Percentiles rank a stretch among this genome's conserved stretches.
phyloP scores from a whole-genome alignment of 2,888 invertebrate species.

The Sinelater perroti region DNA sequence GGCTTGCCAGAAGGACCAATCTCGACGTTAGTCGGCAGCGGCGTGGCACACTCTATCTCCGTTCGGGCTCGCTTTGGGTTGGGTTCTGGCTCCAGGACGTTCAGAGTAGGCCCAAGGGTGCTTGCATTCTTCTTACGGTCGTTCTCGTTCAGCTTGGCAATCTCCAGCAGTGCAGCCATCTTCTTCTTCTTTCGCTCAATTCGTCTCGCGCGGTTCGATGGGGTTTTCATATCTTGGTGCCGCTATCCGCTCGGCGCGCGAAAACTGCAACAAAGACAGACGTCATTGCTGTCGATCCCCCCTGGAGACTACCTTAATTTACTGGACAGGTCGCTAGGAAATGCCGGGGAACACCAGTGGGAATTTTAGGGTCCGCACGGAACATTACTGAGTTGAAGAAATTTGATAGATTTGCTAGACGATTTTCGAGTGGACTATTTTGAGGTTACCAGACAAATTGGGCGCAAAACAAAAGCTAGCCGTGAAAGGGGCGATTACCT shows the following conservation, averaged over 20 bases:
- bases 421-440: slow-evolving; percentile 27
- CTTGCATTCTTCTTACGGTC: slow-evolving; percentile 60
- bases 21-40: not conserved
- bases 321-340: slow-evolving; percentile 40
- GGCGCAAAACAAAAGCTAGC: slow-evolving; percentile 11
- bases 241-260: not conserved
- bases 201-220: slow-evolving; percentile 64
- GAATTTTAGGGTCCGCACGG: slow-evolving; percentile 47
- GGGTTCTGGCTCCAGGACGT: slow-evolving; percentile 41
- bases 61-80: slow-evolving; percentile 47
- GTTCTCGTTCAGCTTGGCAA: slow-evolving; percentile 69
- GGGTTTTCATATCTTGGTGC: not conserved
- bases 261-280: slow-evolving; percentile 5
- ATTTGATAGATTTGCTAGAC: slow-evolving; percentile 42
- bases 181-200: slow-evolving; percentile 71
- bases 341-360: slow-evolving; percentile 46
- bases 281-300: too few species aligned
- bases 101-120: slow-evolving; percentile 21
- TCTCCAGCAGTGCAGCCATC: slow-evolving; percentile 68
- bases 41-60: slow-evolving; percentile 30
- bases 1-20: slow-evolving; percentile 45
- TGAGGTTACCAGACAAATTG: slow-evolving; percentile 34
- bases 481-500: slow-evolving; percentile 7
- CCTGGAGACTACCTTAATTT: slow-evolving; percentile 15
- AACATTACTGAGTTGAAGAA: slow-evolving; percentile 45